These are phyloP conservation scores for Drosophila orosa DNA, from an alignment of 1,140 invertebrate genomes.

Conservation along the genomic window DNA sequence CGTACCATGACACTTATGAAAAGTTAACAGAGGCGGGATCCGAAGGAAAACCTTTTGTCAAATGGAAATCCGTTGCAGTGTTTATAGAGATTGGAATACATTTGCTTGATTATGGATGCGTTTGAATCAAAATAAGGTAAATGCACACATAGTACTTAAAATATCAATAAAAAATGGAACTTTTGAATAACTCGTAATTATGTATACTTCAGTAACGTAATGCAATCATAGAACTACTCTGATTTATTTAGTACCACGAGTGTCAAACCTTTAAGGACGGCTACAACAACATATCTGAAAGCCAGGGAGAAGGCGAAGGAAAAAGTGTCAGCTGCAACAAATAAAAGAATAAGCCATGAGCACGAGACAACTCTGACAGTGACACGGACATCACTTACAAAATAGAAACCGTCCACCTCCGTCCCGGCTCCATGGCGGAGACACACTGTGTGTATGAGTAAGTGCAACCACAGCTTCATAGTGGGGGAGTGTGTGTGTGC, in stretches of 20 bases:
- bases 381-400: constrained; percentile 79
- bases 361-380: constrained; percentile 62
- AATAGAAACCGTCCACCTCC: constrained; percentile 59
- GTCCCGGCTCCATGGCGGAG: constrained; percentile 30
- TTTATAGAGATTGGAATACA: constrained; percentile 6
- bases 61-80: constrained; percentile 17
- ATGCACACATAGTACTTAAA: too few species aligned
- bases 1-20: constrained; percentile 46
- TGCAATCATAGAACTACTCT: not conserved
- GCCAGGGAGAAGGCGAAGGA: constrained; percentile 27
- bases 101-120: constrained; percentile 7
- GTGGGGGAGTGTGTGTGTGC: constrained; percentile 38
- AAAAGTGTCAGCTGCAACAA: constrained; percentile 36
- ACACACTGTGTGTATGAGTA: constrained; percentile 17
- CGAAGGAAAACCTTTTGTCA: constrained; percentile 1
- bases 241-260: constrained; percentile 20
- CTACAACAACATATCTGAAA: constrained; percentile 18
- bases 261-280: constrained; percentile 6
- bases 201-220: not conserved
- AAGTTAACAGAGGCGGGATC: constrained; percentile 21
- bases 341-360: constrained; percentile 41
- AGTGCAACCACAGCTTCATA: constrained; percentile 57
- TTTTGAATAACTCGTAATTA: not conserved
- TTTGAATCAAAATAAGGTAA: not conserved
- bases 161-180: not conserved